These are phyloP conservation scores for Balaeniceps rex DNA, from an alignment of 2,113 vertebrate genomes.

Conservation along the genomic window DNA sequence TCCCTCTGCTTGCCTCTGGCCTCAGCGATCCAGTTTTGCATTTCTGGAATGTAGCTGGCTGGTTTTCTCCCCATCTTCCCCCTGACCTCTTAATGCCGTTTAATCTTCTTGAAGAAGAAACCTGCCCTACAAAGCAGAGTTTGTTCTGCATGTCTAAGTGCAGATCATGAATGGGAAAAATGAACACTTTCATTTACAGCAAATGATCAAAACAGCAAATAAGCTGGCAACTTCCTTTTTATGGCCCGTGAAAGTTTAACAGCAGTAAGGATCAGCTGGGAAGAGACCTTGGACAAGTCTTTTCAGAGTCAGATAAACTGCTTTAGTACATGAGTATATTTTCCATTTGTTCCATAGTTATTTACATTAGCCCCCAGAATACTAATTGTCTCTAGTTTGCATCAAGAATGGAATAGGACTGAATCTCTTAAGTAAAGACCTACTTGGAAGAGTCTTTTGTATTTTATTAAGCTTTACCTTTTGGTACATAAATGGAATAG, in stretches of 20 bases:
- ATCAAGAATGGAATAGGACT: not conserved
- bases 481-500: not conserved
- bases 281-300: not conserved
- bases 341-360: not conserved
- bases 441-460: not conserved
- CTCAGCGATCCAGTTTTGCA: not conserved
- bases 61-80: slow-evolving; percentile 25
- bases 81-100: slow-evolving; percentile 51
- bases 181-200: not conserved
- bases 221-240: not conserved
- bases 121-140: not conserved
- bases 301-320: not conserved
- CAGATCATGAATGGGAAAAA: not conserved
- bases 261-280: not conserved
- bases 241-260: not conserved
- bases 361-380: not conserved
- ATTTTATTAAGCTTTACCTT: slow-evolving; percentile 6
- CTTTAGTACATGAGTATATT: not conserved
- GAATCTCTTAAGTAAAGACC: not conserved
- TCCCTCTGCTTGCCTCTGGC: slow-evolving; percentile 11
- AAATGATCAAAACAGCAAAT: not conserved
- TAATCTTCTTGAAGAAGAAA: slow-evolving; percentile 53
- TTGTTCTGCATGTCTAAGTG: not conserved
- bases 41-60: slow-evolving; percentile 48
- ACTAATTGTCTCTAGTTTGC: not conserved